phyloP scores from a whole-genome alignment of 2,113 vertebrate genomes.

The Todiramphus chloris region DNA sequence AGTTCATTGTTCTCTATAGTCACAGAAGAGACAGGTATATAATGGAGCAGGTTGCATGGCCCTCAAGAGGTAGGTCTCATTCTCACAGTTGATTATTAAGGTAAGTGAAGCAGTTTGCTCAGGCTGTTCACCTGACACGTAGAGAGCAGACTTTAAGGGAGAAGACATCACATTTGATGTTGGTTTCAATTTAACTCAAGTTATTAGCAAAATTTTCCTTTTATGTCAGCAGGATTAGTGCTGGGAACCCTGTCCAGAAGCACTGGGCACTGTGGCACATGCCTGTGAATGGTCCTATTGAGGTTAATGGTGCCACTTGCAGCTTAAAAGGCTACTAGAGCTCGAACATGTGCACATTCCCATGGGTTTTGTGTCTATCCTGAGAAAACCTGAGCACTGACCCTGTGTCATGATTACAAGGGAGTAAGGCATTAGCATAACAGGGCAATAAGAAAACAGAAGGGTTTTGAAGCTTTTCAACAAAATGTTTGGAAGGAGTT shows the following conservation, averaged over 20 bases:
- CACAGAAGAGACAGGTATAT: neutral
- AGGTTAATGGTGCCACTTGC: constrained; percentile 1
- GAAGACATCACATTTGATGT: too few species aligned
- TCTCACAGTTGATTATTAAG: neutral
- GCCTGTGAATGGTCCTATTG: neutral
- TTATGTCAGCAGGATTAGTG: neutral
- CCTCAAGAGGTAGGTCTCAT: neutral
- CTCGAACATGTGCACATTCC: neutral
- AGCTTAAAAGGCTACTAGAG: neutral
- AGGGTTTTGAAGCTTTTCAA: neutral
- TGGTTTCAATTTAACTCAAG: neutral
- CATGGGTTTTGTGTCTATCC: neutral
- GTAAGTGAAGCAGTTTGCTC: neutral
- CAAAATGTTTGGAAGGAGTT: neutral
- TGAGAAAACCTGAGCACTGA: neutral
- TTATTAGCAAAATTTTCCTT: neutral
- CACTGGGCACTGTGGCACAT: neutral
- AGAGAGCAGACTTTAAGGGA: neutral
- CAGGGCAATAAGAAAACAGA: neutral
- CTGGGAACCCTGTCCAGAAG: neutral
- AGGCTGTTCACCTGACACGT: accelerated
- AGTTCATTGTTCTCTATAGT: neutral
- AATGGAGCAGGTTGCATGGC: neutral
- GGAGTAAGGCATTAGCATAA: neutral
- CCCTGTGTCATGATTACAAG: neutral